Percentiles rank a stretch among this genome's conserved stretches.
These are phyloP conservation scores for Rhabditoides inermis DNA, from an alignment of 2,888 invertebrate species.

Conservation along the genomic window DNA sequence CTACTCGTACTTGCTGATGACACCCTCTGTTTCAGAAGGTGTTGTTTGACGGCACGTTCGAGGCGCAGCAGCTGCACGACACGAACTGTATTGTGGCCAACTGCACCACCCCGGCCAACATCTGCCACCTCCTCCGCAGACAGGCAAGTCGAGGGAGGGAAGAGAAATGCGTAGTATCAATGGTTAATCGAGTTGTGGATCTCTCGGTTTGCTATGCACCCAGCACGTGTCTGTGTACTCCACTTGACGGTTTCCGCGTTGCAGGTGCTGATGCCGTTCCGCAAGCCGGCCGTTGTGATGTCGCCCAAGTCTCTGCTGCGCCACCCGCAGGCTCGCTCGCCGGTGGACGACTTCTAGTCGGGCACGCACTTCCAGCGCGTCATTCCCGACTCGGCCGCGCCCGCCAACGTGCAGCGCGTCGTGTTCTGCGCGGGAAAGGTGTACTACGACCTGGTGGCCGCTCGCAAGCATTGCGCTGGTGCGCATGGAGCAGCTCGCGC, in stretches of 20 bases:
- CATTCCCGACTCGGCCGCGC: conserved; percentile 67
- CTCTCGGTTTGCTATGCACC: neutral
- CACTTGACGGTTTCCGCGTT: too few relatives aligned
- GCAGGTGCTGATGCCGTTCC: conserved; percentile 73
- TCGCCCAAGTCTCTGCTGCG: conserved; percentile 93
- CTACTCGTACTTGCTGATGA: too few relatives aligned
- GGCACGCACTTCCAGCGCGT: conserved; percentile 60
- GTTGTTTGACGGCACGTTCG: conserved; percentile 47
- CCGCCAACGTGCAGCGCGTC: conserved; percentile 69
- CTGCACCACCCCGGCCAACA: conserved; percentile 88
- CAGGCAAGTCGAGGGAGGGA: conserved; percentile 74
- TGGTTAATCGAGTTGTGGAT: too few relatives aligned
- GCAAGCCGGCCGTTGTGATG: conserved; percentile 88
- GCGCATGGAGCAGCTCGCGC: conserved; percentile 81
- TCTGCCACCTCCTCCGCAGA: conserved; percentile 88
- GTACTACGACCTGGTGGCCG: conserved; percentile 79
- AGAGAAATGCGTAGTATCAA: too few relatives aligned
- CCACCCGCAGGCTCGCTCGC: conserved; percentile 86
- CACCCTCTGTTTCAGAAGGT: conserved; percentile 25
- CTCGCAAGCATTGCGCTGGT: conserved; percentile 75
- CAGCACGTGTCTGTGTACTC: too few relatives aligned
- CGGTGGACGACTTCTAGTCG: conserved; percentile 83
- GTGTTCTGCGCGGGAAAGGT: conserved; percentile 77
- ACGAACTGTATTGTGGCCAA: conserved; percentile 77
- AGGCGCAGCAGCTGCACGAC: conserved; percentile 86